Conservation (phyloP, 2,797 vertebrate species). For the Rhinella marina region DNA sequence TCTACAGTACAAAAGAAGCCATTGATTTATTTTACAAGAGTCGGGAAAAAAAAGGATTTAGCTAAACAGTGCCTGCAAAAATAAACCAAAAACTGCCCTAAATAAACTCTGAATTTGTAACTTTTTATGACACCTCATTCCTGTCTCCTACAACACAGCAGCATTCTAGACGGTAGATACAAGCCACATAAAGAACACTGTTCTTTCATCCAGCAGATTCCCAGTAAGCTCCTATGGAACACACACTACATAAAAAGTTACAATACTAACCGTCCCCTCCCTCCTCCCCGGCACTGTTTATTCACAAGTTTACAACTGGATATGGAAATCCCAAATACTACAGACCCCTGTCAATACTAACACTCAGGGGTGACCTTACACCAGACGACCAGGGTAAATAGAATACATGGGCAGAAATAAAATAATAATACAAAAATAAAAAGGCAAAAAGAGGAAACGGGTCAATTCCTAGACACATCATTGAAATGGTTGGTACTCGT, state of each 20-base stretch:
- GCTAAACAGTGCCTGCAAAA: not conserved
- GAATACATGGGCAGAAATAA: not conserved
- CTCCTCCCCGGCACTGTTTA: not conserved
- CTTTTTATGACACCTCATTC: not conserved
- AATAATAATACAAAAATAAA: not conserved
- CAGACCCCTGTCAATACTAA: conserved; percentile 32
- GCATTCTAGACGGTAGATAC: not conserved
- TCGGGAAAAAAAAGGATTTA: not conserved
- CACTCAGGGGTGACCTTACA: conserved; percentile 28
- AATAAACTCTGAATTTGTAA: not conserved
- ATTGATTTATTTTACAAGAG: conserved; percentile 23
- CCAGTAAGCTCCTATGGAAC: not conserved
- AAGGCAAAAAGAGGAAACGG: not conserved
- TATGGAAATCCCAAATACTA: conserved; percentile 23
- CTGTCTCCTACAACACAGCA: not conserved
- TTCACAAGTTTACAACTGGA: conserved; percentile 16
- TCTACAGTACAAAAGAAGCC: conserved; percentile 9
- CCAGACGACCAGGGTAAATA: not conserved
- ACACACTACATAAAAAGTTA: not conserved
- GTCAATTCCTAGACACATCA: not conserved
- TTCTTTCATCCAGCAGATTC: not conserved
- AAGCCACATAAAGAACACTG: not conserved
- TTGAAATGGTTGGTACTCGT: not conserved
- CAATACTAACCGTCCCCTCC: not conserved
- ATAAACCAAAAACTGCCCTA: not conserved